phyloP scores from a whole-genome alignment of 1,140 invertebrate genomes.

The Drosophila aff. region DNA sequence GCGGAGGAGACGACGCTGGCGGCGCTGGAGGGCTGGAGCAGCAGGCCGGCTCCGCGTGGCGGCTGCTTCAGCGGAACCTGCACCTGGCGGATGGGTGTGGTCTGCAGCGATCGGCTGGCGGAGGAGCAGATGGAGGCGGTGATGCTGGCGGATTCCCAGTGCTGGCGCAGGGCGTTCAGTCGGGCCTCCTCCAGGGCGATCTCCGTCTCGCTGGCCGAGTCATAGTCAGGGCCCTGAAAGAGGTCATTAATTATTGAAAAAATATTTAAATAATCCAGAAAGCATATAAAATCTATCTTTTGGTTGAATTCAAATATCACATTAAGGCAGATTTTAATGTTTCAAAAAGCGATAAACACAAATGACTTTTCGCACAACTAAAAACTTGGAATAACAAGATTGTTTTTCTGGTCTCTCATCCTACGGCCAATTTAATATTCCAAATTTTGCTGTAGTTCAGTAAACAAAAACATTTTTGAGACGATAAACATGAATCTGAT shows the following conservation, averaged over 20 bases:
- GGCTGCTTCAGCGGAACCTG: constrained; percentile 63
- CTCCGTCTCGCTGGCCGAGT: constrained; percentile 89
- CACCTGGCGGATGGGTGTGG: constrained; percentile 79
- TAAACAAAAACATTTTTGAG: constrained; percentile 13
- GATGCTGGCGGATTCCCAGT: constrained; percentile 88
- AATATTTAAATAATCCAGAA: background rate
- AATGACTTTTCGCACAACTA: constrained; percentile 1
- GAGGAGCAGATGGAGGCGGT: constrained; percentile 85
- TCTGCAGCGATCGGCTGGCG: constrained; percentile 82
- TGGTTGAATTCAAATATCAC: background rate
- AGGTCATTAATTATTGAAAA: constrained; percentile 18
- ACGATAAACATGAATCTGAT: constrained; percentile 11
- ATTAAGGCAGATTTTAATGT: background rate
- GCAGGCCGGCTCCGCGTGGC: constrained; percentile 30
- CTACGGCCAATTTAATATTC: constrained; percentile 3
- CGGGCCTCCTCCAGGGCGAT: constrained; percentile 87
- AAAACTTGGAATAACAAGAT: background rate
- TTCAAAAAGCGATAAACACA: background rate
- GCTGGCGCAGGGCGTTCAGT: constrained; percentile 86
- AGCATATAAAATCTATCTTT: background rate
- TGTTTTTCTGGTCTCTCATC: background rate
- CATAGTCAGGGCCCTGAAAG: constrained; percentile 90
- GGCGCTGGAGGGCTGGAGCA: constrained; percentile 60
- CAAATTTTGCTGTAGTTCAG: background rate
- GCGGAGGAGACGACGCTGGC: constrained; percentile 35